These are phyloP conservation scores for Montifringilla adamsi DNA, from an alignment of 2,113 vertebrate genomes.

Conservation along the genomic window DNA sequence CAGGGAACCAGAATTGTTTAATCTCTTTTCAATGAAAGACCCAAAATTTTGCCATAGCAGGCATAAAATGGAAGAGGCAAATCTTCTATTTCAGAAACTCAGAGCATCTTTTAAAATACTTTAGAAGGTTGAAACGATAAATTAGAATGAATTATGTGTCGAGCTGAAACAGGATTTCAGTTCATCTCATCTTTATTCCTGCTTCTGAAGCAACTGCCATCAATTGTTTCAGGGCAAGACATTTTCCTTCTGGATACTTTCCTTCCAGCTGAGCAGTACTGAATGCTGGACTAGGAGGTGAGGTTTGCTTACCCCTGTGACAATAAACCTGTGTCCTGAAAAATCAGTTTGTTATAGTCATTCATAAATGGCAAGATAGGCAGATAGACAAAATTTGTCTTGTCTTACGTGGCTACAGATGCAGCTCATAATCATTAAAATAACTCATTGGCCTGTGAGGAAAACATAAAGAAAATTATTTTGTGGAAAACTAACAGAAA, in stretches of 20 bases:
- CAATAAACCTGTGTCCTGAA: not conserved
- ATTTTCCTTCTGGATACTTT: not conserved
- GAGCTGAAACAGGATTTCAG: not conserved
- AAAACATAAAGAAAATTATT: slow-evolving; percentile 19
- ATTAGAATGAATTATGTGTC: not conserved
- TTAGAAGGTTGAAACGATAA: not conserved
- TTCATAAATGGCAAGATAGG: not conserved
- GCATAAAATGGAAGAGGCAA: not conserved
- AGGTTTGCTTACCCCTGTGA: not conserved
- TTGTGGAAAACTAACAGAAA: slow-evolving; percentile 16
- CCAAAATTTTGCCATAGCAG: not conserved
- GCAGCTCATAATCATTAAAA: slow-evolving; percentile 31
- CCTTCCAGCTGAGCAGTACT: not conserved
- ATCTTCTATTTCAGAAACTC: not conserved
- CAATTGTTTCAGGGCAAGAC: not conserved
- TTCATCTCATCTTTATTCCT: not conserved
- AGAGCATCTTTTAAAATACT: not conserved
- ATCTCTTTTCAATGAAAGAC: not conserved
- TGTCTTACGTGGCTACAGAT: not conserved
- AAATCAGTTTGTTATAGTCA: not conserved
- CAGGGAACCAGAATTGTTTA: not conserved
- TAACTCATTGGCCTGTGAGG: slow-evolving; percentile 28
- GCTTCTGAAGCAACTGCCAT: not conserved
- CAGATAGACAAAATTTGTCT: not conserved
- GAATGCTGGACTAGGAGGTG: not conserved